Conservation (phyloP, 2,113 vertebrate genomes). For the Formicarius rufipectus region DNA sequence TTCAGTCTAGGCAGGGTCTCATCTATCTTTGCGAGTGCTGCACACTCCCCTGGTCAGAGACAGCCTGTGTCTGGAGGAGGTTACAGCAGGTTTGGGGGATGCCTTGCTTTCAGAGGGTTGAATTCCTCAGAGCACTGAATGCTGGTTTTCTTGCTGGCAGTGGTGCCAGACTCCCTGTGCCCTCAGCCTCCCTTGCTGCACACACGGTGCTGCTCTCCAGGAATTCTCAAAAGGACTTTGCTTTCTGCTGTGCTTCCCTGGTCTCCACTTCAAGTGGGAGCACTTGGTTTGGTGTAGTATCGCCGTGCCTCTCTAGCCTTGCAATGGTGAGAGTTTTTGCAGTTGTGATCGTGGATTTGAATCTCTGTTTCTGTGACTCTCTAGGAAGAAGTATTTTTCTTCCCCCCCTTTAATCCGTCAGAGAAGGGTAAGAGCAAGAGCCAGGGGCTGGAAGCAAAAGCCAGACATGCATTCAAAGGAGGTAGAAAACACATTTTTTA, state of each 20-base stretch:
- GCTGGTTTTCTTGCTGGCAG: background rate
- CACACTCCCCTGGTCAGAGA: background rate
- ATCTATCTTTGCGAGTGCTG: background rate
- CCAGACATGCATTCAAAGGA: background rate
- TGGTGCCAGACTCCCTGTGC: background rate
- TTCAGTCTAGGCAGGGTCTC: rapidly evolving
- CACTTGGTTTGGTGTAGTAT: rapidly evolving
- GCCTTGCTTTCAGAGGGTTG: background rate
- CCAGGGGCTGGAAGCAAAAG: background rate
- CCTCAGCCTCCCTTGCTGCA: background rate
- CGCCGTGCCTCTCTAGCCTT: rapidly evolving
- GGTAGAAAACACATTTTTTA: background rate
- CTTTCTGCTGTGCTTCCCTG: background rate
- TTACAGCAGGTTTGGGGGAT: background rate
- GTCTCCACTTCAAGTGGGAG: background rate
- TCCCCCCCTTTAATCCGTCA: background rate
- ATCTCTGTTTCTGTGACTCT: background rate
- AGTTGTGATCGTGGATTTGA: background rate
- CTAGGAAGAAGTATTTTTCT: background rate
- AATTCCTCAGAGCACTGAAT: background rate
- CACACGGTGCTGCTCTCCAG: rapidly evolving
- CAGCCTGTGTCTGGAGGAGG: background rate
- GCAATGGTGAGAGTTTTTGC: background rate
- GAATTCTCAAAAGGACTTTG: background rate
- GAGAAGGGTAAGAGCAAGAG: background rate